Conservation (phyloP, 2,888 invertebrate species). For the Pheosia gnoma region DNA sequence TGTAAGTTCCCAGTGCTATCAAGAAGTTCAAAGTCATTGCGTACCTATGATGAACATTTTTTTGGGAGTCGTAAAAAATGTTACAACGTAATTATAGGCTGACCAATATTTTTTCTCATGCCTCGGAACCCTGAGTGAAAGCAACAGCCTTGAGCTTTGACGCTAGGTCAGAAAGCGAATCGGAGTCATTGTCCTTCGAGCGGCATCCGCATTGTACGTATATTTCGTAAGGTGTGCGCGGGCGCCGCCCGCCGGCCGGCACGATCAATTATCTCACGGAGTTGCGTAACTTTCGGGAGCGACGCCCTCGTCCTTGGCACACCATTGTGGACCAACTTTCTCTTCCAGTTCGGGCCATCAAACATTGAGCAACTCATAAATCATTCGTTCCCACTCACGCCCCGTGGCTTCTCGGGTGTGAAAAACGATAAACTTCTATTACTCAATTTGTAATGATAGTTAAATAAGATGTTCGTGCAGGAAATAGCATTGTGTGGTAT, state of each 20-base stretch:
- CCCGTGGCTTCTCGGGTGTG: constrained; percentile 30
- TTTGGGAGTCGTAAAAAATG: background rate
- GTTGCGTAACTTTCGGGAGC: constrained; percentile 60
- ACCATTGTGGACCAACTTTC: constrained; percentile 65
- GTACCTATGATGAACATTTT: background rate
- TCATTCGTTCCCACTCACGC: constrained; percentile 45
- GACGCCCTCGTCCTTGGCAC: constrained; percentile 78
- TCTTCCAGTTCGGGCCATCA: constrained; percentile 54
- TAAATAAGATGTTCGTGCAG: constrained; percentile 24
- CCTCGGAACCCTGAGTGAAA: constrained; percentile 49
- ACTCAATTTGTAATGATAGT: constrained; percentile 25
- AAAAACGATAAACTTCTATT: constrained; percentile 46
- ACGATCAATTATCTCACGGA: constrained; percentile 37
- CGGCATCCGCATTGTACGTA: constrained; percentile 64
- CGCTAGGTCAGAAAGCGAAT: constrained; percentile 44
- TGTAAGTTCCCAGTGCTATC: background rate
- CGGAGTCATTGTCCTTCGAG: constrained; percentile 73
- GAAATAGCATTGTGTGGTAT: background rate
- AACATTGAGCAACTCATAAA: constrained; percentile 44
- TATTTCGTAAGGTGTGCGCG: constrained; percentile 29
- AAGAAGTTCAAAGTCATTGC: constrained; percentile 3
- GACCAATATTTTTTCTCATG: constrained; percentile 19
- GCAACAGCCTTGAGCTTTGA: constrained; percentile 45
- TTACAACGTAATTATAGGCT: constrained; percentile 5
- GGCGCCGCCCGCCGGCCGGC: constrained; percentile 24